Percentiles rank a stretch among this genome's conserved stretches.
These are phyloP conservation scores for Anniella stebbinsi DNA, from an alignment of 2,797 vertebrate genomes.

Conservation along the genomic window DNA sequence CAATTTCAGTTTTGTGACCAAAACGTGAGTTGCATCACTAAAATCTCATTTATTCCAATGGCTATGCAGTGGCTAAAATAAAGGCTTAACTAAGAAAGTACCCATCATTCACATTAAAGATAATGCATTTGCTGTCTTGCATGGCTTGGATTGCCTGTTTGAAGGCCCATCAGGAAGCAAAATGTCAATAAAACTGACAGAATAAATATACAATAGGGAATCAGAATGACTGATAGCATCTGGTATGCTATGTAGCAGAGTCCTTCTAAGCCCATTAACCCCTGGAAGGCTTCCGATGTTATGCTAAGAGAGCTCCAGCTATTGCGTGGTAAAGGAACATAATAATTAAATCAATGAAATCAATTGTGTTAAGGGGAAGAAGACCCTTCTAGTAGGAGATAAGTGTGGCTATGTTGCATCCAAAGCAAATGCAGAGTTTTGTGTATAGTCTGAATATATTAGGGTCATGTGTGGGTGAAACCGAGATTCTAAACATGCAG, in stretches of 20 bases:
- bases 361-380: accelerated
- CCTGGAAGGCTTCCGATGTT: constrained; percentile 26
- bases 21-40: not conserved
- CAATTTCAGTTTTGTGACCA: too few species aligned
- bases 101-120: not conserved
- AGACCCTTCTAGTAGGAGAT: not conserved
- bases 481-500: not conserved
- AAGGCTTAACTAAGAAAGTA: not conserved
- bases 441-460: not conserved
- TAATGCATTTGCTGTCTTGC: not conserved
- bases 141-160: not conserved
- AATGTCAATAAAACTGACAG: constrained; percentile 55
- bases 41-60: not conserved
- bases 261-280: not conserved
- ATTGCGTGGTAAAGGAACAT: too few species aligned
- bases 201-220: accelerated
- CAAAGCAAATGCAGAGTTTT: not conserved
- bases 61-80: not conserved
- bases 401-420: accelerated
- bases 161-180: accelerated
- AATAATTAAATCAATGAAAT: too few species aligned
- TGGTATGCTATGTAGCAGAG: not conserved
- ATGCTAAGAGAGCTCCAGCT: too few species aligned
- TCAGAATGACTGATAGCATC: constrained; percentile 57
- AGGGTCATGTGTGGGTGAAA: not conserved